Evolutionary conservation across 2,797 vertebrate species (phyloP).

Genomic region (Acanthopagrus latus): DNA sequence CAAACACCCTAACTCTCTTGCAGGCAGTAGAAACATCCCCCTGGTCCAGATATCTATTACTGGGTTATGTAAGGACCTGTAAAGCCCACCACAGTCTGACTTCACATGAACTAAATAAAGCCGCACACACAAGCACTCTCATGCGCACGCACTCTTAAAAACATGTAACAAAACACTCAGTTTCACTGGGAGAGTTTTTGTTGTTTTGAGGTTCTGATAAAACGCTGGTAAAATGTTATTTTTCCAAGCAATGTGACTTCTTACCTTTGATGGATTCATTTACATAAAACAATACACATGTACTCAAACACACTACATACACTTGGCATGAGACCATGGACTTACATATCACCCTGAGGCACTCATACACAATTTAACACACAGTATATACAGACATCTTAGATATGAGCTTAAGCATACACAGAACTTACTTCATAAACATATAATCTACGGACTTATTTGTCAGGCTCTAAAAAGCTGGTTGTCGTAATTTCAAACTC

Average conservation of each 20-base stretch:
- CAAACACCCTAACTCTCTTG: slow-evolving; percentile 44
- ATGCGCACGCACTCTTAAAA: not conserved
- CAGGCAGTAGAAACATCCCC: slow-evolving; percentile 69
- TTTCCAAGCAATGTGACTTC: not conserved
- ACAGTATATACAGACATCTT: slow-evolving; percentile 28
- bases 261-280: not conserved
- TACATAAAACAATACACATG: slow-evolving; percentile 11
- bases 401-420: slow-evolving; percentile 24
- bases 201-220: slow-evolving; percentile 12
- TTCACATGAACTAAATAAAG: slow-evolving; percentile 73
- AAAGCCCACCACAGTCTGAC: slow-evolving; percentile 62
- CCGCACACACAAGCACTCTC: not conserved
- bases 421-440: slow-evolving; percentile 5
- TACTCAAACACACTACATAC: slow-evolving; percentile 9
- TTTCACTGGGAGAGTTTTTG: slow-evolving; percentile 8
- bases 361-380: slow-evolving; percentile 15
- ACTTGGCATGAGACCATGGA: slow-evolving; percentile 1
- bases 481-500: slow-evolving; percentile 12
- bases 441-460: slow-evolving; percentile 11
- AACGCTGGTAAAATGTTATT: slow-evolving; percentile 18
- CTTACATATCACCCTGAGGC: slow-evolving; percentile 22
- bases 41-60: slow-evolving; percentile 71
- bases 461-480: slow-evolving; percentile 13
- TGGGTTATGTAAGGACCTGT: slow-evolving; percentile 74
- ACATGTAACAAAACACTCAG: slow-evolving; percentile 19